Percentiles rank a stretch among this genome's conserved stretches.
These are phyloP conservation scores for Tipula confusa DNA, from an alignment of 2,888 invertebrate genomes.

Conservation along the genomic window DNA sequence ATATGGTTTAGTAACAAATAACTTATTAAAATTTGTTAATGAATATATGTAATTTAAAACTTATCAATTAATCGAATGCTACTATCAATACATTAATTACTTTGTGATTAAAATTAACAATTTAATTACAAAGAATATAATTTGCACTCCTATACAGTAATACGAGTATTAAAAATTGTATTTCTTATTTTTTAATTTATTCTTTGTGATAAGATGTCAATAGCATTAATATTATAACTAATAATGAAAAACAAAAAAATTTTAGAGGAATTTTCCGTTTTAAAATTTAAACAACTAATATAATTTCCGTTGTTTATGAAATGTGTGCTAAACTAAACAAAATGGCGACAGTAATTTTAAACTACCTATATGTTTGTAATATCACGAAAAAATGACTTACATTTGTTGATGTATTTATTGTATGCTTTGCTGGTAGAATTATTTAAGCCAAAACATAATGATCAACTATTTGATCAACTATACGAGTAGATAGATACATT, in stretches of 20 bases:
- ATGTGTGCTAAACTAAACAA: neutral
- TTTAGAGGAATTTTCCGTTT: neutral
- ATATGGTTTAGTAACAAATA: too few relatives aligned
- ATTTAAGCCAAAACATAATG: too few relatives aligned
- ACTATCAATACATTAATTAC: too few relatives aligned
- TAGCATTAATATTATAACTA: neutral
- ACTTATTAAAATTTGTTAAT: too few relatives aligned
- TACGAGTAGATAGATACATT: too few relatives aligned
- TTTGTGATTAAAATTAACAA: too few relatives aligned
- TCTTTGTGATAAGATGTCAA: neutral
- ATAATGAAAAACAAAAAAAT: neutral
- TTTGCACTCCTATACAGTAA: neutral
- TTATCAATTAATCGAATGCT: too few relatives aligned
- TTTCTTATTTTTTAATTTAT: neutral
- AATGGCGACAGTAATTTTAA: neutral
- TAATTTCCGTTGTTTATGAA: neutral
- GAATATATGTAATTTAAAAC: too few relatives aligned
- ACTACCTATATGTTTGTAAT: neutral
- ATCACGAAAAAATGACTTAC: neutral
- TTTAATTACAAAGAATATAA: neutral
- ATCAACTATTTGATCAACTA: too few relatives aligned
- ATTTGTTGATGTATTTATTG: too few relatives aligned
- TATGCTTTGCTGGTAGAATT: too few relatives aligned
- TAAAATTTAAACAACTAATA: neutral
- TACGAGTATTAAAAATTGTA: neutral